Percentiles rank a stretch among this genome's conserved stretches.
These are phyloP conservation scores for Dorcus parallelipipedus DNA, from an alignment of 2,888 invertebrate species.

Conservation along the genomic window DNA sequence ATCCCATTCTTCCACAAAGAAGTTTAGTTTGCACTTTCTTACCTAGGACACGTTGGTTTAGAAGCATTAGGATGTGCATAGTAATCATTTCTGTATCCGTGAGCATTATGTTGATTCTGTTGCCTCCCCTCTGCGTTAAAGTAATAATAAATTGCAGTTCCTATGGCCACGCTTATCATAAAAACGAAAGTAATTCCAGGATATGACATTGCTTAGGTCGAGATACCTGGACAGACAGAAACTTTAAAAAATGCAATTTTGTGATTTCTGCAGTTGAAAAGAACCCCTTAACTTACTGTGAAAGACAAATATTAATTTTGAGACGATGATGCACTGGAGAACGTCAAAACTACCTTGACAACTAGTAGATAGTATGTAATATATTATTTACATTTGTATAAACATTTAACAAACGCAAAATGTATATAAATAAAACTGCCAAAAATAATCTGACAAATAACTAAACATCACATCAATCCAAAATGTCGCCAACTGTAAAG, in stretches of 20 bases:
- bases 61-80: no score
- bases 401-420: not conserved
- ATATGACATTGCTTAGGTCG: constrained; percentile 21
- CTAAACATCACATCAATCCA: no score
- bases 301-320: no score
- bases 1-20: not conserved
- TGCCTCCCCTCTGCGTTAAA: constrained; percentile 23
- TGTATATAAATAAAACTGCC: no score
- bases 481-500: no score
- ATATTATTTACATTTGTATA: not conserved
- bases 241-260: not conserved
- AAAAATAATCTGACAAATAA: no score
- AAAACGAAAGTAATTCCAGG: constrained; percentile 24
- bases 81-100: not conserved
- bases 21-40: not conserved
- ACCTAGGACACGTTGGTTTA: not conserved
- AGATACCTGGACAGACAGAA: not conserved
- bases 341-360: not conserved
- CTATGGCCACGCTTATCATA: constrained; percentile 26
- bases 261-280: no score
- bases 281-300: no score
- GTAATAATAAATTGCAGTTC: constrained; percentile 27
- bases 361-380: no score
- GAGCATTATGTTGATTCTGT: not conserved
- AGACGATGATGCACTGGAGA: not conserved